Evolutionary conservation across 2,888 invertebrate genomes (phyloP), one percentile per base, ranked within the genome.

Genomic region (Drosophila antonietae): DNA sequence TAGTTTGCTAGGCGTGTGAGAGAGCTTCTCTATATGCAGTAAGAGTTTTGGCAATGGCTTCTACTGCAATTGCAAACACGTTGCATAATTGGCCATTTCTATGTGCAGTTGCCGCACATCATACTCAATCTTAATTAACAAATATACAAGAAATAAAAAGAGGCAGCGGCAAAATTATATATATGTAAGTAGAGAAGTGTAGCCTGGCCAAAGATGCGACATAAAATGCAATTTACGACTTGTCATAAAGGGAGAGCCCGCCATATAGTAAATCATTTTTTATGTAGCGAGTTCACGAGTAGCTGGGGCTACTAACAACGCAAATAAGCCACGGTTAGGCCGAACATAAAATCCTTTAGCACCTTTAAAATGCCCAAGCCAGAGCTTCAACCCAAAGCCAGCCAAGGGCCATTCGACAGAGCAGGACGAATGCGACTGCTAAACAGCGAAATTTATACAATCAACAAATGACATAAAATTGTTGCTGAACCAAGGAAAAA

Each of bases 251-350:
- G 82, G 78, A 82, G 80, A 75, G 55, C 73, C 81, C 84, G 77
- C 80, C 86, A 87, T 90, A 88, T 89, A 89, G 88, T 90, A 88
- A 88, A 88, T 87, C 90, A 87, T 89, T 89, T 87, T 89, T 87
- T 89, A 89, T 89, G 89, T 88, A 84, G 85, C 88, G 64, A 61
- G 61, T 46, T 64, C 76, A 57, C 73, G 73, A 80, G 83, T 78
- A 82, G 85, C 80, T 73, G 49, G 28, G 55, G 72, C 77, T 73
- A 75, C 81, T 83, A 81, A 86, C 78, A 83, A 81, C 72, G 82
- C 84, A 84, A 86, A 86, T 89, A 86, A 86, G 89, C 89, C 79
- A 83, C 74, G 79, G 81, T 81, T 83, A 86, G 87, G 89, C 87
- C 77, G 76, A 75, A 84, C 88, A 89, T 89, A 86, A 86, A 86